phyloP scores from a whole-genome alignment of 2,888 invertebrate species.

The Melanostoma mellinum region DNA sequence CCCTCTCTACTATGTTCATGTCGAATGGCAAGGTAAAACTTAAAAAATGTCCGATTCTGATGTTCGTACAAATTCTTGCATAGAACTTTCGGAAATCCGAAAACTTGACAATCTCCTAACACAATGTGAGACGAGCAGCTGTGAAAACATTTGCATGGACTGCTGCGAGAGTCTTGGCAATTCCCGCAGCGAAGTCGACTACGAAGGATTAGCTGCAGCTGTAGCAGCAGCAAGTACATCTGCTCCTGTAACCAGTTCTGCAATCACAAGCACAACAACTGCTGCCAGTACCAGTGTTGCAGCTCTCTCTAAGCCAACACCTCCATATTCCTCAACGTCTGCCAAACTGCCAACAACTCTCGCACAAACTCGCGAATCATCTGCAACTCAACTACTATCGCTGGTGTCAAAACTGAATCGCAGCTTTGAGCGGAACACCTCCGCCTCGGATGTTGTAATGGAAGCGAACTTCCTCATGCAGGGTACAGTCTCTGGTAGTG shows the following conservation, averaged over 20 bases:
- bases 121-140: slow-evolving; percentile 77
- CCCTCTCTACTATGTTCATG: slow-evolving; percentile 45
- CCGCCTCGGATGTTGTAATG: slow-evolving; percentile 72
- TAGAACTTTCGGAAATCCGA: slow-evolving; percentile 77
- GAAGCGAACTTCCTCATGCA: slow-evolving; percentile 73
- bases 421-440: slow-evolving; percentile 70
- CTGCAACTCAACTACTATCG: slow-evolving; percentile 67
- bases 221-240: slow-evolving; percentile 10
- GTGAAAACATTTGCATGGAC: slow-evolving; percentile 76
- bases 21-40: slow-evolving; percentile 59
- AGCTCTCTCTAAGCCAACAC: slow-evolving; percentile 38
- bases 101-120: slow-evolving; percentile 76
- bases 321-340: slow-evolving; percentile 36
- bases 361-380: slow-evolving; percentile 66
- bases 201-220: slow-evolving; percentile 37
- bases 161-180: slow-evolving; percentile 76
- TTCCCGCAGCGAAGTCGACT: slow-evolving; percentile 72
- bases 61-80: slow-evolving; percentile 76
- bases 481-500: slow-evolving; percentile 38
- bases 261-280: slow-evolving; percentile 35
- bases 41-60: slow-evolving; percentile 76
- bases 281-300: slow-evolving; percentile 44
- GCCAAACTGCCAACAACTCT: slow-evolving; percentile 59
- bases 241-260: slow-evolving; percentile 33
- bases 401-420: slow-evolving; percentile 70